Conservation (phyloP, 2,888 invertebrate genomes). For the Isotomurus palustris region DNA sequence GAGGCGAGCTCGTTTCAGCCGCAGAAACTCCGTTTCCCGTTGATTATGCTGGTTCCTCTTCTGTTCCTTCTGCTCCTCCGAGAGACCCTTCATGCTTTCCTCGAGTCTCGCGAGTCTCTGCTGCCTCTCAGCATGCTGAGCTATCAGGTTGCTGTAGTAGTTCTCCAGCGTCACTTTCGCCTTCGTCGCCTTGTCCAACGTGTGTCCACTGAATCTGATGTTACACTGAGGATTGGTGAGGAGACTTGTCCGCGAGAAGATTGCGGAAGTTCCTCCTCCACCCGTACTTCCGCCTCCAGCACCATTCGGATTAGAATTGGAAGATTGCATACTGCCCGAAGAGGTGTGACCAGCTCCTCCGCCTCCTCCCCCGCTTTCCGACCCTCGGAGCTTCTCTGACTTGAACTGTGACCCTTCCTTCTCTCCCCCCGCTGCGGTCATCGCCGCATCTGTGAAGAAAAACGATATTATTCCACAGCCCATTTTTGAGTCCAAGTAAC, state of each 20-base stretch:
- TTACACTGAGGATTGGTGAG: slow-evolving; percentile 55
- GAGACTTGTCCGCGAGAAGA: slow-evolving; percentile 29
- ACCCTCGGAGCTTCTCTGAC: slow-evolving; percentile 19
- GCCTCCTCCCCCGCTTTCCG: slow-evolving; percentile 12
- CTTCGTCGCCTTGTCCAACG: slow-evolving; percentile 96
- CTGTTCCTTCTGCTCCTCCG: slow-evolving; percentile 91
- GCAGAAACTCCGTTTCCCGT: slow-evolving; percentile 97
- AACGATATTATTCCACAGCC: slow-evolving; percentile 14
- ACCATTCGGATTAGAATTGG: background rate
- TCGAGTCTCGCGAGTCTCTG: slow-evolving; percentile 88
- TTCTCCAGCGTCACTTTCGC: slow-evolving; percentile 97
- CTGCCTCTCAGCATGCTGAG: slow-evolving; percentile 95
- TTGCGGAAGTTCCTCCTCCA: background rate
- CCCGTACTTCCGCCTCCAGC: slow-evolving; percentile 2
- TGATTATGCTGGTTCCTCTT: slow-evolving; percentile 92
- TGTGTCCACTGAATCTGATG: slow-evolving; percentile 93
- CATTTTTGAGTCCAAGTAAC: too few relatives aligned
- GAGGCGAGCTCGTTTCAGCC: slow-evolving; percentile 89
- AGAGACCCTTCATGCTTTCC: slow-evolving; percentile 87
- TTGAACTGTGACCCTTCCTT: slow-evolving; percentile 32
- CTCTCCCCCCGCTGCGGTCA: slow-evolving; percentile 43
- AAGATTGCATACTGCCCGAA: slow-evolving; percentile 11
- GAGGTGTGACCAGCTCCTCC: too few relatives aligned
- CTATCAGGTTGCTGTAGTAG: slow-evolving; percentile 96
- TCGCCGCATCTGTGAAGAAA: slow-evolving; percentile 34